Conservation (phyloP, 1,140 invertebrate genomes). For the Paraescarpia echinospica region DNA sequence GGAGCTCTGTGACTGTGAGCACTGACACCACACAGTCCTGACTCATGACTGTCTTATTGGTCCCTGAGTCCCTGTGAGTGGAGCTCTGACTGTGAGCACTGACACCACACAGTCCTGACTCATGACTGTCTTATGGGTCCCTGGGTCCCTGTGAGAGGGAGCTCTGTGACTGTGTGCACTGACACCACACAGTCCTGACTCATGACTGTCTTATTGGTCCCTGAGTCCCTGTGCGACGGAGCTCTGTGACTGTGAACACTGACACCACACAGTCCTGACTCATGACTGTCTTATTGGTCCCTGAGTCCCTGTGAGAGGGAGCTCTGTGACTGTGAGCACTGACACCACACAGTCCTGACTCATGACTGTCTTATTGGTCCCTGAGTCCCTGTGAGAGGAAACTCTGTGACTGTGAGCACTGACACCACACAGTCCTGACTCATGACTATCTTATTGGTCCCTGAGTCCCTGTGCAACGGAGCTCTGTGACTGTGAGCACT, state of each 20-base stretch:
- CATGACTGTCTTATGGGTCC: neutral
- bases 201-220: neutral
- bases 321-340: neutral
- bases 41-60: neutral
- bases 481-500: neutral
- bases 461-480: neutral
- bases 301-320: neutral
- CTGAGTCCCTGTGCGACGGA: neutral
- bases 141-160: neutral
- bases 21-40: neutral
- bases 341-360: neutral
- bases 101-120: neutral
- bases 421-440: neutral
- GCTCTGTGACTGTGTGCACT: neutral
- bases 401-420: neutral
- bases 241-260: neutral
- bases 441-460: too few species aligned
- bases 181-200: neutral
- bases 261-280: neutral
- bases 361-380: neutral
- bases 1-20: neutral
- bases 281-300: neutral
- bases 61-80: too few species aligned
- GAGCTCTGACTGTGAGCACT: neutral
- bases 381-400: neutral